Conservation (phyloP, 2,888 invertebrate genomes). For the Sesia apiformis region DNA sequence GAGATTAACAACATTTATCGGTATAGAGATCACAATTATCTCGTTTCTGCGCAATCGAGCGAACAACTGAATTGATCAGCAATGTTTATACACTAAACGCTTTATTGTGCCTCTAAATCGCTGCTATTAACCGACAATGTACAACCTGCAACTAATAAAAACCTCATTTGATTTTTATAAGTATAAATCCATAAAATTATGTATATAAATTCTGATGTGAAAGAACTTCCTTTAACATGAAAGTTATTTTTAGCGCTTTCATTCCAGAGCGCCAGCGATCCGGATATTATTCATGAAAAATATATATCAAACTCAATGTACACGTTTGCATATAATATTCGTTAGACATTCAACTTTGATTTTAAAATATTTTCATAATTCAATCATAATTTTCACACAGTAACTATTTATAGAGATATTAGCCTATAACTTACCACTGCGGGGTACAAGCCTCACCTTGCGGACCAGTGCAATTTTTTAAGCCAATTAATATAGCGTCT, state of each 20-base stretch:
- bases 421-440: no score
- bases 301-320: no score
- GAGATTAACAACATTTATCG: constrained; percentile 36
- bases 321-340: no score
- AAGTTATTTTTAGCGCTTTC: neutral
- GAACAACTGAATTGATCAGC: constrained; percentile 10
- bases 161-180: neutral
- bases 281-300: constrained; percentile 4
- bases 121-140: neutral
- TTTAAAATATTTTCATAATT: no score
- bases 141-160: constrained; percentile 5
- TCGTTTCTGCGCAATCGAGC: constrained; percentile 18
- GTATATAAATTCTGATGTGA: neutral
- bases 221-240: neutral
- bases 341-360: no score
- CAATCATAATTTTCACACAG: no score
- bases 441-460: no score
- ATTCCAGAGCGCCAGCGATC: neutral
- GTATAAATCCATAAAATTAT: no score
- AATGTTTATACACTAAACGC: constrained; percentile 20
- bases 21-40: constrained; percentile 36
- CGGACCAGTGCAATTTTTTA: no score
- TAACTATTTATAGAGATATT: no score
- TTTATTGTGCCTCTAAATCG: constrained; percentile 21
- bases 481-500: no score